These are phyloP conservation scores for Oreortyx pictus DNA, from an alignment of 2,797 vertebrate genomes.

Conservation along the genomic window DNA sequence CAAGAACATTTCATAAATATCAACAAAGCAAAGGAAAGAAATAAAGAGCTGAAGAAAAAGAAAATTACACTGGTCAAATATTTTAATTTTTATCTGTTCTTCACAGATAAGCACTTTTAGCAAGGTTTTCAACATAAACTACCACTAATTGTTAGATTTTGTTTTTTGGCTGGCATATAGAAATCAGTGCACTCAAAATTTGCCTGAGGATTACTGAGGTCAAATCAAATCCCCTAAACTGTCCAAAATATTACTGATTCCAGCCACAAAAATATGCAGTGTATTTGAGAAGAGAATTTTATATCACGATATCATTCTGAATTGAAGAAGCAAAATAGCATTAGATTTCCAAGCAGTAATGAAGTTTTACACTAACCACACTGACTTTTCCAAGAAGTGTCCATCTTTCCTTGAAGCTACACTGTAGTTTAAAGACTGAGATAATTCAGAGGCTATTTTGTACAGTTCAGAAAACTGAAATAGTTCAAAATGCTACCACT, in stretches of 20 bases:
- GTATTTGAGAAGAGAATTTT: not conserved
- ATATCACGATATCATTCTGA: not conserved
- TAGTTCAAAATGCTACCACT: not conserved
- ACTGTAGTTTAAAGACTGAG: not conserved
- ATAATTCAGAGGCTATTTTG: constrained; percentile 15
- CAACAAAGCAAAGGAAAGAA: not conserved
- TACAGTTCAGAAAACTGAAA: not conserved
- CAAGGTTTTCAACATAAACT: not conserved
- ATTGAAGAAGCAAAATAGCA: not conserved
- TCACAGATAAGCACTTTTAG: not conserved
- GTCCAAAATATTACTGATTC: not conserved
- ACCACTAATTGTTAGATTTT: not conserved
- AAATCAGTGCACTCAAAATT: not conserved
- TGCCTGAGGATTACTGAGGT: not conserved
- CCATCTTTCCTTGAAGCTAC: not conserved
- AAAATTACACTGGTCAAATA: not conserved
- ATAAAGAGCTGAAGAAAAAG: not conserved
- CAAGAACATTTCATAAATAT: not conserved
- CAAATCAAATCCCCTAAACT: not conserved
- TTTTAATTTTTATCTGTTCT: not conserved
- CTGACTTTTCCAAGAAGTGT: not conserved
- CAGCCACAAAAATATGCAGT: not conserved
- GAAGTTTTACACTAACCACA: not conserved
- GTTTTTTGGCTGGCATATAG: not conserved
- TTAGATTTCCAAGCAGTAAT: not conserved